These are phyloP conservation scores for Chiridota heheva DNA, from an alignment of 35 echinoderm and acorn worm species.

Conservation along the genomic window DNA sequence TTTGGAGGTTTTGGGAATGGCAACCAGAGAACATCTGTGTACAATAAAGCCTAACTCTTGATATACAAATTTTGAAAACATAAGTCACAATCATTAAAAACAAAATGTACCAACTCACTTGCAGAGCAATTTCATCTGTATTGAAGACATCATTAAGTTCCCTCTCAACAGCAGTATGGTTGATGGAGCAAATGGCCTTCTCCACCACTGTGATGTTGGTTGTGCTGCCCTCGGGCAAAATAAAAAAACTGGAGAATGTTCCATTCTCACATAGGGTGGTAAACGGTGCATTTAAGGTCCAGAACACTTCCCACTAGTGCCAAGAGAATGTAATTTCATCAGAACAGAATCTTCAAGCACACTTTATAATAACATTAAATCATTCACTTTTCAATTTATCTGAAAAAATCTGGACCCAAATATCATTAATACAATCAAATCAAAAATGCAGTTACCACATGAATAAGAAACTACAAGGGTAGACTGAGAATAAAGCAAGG, in stretches of 20 bases:
- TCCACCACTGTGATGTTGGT: conserved; percentile 56
- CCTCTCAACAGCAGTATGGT: conserved; percentile 45
- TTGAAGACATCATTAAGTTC: conserved; percentile 53
- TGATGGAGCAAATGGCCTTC: conserved; percentile 51
- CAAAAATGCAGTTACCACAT: neutral
- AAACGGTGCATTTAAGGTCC: conserved; percentile 34
- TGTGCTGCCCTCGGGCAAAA: conserved; percentile 31
- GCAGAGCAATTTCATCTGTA: neutral
- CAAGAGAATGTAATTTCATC: neutral
- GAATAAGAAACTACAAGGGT: neutral
- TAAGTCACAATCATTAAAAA: too few species aligned
- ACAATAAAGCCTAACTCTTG: too few species aligned
- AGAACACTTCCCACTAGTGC: conserved; percentile 37
- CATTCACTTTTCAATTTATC: neutral
- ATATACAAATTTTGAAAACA: too few species aligned
- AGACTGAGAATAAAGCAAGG: too few species aligned
- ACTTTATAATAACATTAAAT: neutral
- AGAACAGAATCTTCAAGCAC: neutral
- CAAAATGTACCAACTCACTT: too few species aligned
- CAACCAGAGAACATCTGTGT: too few species aligned
- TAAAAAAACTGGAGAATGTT: conserved; percentile 45
- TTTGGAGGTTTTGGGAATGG: too few species aligned
- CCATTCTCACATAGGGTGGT: conserved; percentile 35
- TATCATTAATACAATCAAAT: neutral
- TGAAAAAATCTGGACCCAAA: neutral